These are phyloP conservation scores for Noctua janthina DNA, from an alignment of 2,888 invertebrate species.

Conservation along the genomic window DNA sequence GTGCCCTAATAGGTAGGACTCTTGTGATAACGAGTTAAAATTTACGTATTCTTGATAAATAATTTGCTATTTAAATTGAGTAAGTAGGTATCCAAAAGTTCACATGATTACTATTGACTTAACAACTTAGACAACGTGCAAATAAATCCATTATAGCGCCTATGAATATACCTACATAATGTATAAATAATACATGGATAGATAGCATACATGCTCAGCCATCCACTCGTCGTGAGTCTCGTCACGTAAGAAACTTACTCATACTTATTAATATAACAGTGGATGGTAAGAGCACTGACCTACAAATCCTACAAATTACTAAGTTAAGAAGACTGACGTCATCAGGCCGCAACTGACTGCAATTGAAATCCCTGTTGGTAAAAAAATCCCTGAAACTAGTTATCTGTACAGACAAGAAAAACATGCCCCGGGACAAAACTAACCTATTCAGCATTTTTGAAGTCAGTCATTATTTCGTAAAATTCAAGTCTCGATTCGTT, in stretches of 20 bases:
- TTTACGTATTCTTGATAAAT: conserved; percentile 24
- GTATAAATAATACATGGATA: background rate
- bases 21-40: background rate
- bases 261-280: conserved; percentile 40
- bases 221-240: conserved; percentile 31
- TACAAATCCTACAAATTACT: conserved; percentile 18
- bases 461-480: background rate
- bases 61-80: conserved; percentile 22
- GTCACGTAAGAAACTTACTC: conserved; percentile 53
- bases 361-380: background rate
- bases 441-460: background rate
- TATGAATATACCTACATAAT: background rate
- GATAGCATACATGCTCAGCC: background rate
- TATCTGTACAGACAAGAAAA: background rate
- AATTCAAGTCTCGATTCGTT: background rate
- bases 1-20: background rate
- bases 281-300: conserved; percentile 48
- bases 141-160: conserved; percentile 22
- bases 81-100: conserved; percentile 2
- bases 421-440: background rate
- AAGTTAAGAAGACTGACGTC: background rate
- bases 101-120: conserved; percentile 4
- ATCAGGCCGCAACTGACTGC: background rate
- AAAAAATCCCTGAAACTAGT: background rate
- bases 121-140: conserved; percentile 26